Percentiles rank a stretch among this genome's conserved stretches.
Evolutionary conservation across 2,888 invertebrate genomes (phyloP).

Genomic region (Selenia dentaria): DNA sequence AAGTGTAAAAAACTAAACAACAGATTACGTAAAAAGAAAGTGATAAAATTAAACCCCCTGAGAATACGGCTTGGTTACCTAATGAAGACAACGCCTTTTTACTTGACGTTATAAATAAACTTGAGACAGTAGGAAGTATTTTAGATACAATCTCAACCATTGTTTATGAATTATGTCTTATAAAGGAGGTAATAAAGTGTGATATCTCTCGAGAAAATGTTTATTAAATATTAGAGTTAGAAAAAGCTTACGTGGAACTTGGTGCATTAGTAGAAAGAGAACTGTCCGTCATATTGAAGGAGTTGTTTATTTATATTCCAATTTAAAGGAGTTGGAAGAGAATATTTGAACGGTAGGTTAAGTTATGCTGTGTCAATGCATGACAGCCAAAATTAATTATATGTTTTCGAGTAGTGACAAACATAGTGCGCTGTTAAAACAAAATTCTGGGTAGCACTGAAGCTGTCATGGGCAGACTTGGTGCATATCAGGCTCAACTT

Average conservation of each 20-base stretch:
- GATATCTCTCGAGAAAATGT: conserved; percentile 8
- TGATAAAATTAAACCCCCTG: not conserved
- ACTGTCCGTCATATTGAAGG: too few relatives aligned
- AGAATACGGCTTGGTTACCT: conserved; percentile 11
- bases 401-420: too few relatives aligned
- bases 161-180: conserved; percentile 24
- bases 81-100: conserved; percentile 19
- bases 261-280: too few relatives aligned
- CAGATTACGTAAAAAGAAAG: conserved; percentile 10
- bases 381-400: too few relatives aligned
- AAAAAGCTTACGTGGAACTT: not conserved
- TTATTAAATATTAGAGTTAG: conserved; percentile 1
- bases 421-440: too few relatives aligned
- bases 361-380: too few relatives aligned
- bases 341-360: too few relatives aligned
- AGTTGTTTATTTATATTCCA: too few relatives aligned
- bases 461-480: too few relatives aligned
- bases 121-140: conserved; percentile 16
- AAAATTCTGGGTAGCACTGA: too few relatives aligned
- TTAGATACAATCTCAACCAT: conserved; percentile 17
- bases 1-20: not conserved
- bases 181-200: conserved; percentile 13
- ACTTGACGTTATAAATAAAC: conserved; percentile 10
- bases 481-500: too few relatives aligned
- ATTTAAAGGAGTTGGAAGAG: too few relatives aligned